Base-by-base conservation (phyloP, 2,113 vertebrate genomes). In the Salvelinus namaycush region DNA sequence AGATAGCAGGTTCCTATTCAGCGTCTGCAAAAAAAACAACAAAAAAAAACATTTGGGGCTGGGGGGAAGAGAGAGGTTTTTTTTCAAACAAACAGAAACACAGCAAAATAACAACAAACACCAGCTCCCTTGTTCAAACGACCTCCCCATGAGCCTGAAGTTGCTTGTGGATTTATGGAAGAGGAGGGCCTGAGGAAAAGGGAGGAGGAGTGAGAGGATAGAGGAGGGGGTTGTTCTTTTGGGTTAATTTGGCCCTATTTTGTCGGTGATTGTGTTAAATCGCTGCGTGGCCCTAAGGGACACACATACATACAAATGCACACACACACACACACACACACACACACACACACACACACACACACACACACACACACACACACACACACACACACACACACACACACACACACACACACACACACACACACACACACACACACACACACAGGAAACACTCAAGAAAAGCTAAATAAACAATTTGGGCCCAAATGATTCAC, bases 381-480 rank as follows among this genome's bases (percentile, higher is more conserved):
- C 31, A 31, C 31, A 5, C 29, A 31, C 29, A 5, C 29, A 31
- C 29, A 5, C 29, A 31, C 29, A 31, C 29, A 31, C 29, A 31
- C 29, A 31, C 5, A 31, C 31, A 31, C 31, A 31, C 31, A 31
- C 31, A 31, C 31, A 31, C 31, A 31, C 31, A 31, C 31, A 31
- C 31, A 31, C 31, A 31, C 31, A 31, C 31, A 31, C 31, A 31
- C 31, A 5, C 31, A 31, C 31, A 31, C 31, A 31, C 49, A 51
- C 49, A 85, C 86, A 90, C 89, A 76, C 79, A 89, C 82, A 93
- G 86, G 91, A 92, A 94, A 94, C 91, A 91, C 88, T 92, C 89
- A 87, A 85, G 89, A 81, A 89, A 89, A 91, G 81, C 92, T 88
- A 93, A 93, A 94, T 92, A 95, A 95, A 94, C 93, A 93, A 83